Evolutionary conservation across 2,888 invertebrate species (phyloP).

Genomic region (Lathronympha strigana): DNA sequence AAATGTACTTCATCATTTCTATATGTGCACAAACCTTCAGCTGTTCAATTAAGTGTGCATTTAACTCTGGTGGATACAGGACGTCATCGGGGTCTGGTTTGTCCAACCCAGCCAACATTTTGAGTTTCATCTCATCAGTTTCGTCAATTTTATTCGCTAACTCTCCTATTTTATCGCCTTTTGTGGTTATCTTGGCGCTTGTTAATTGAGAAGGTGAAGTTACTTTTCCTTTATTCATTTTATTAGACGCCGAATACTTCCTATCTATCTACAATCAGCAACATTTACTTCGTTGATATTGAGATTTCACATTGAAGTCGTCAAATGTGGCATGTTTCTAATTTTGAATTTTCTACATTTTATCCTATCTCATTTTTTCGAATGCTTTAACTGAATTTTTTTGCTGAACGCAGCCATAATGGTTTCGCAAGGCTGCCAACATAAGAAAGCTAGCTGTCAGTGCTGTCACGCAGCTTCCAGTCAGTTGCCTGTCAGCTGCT

Average conservation of each 20-base stretch:
- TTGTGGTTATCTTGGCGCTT: slow-evolving; percentile 54
- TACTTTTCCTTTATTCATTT: slow-evolving; percentile 57
- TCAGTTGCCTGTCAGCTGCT: slow-evolving; percentile 41
- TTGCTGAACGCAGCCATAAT: slow-evolving; percentile 22
- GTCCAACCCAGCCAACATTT: slow-evolving; percentile 70
- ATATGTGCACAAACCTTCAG: slow-evolving; percentile 72
- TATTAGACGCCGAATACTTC: slow-evolving; percentile 44
- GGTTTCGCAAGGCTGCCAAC: slow-evolving; percentile 30
- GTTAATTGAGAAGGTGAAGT: slow-evolving; percentile 45
- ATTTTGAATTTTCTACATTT: slow-evolving; percentile 24
- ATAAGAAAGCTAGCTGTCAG: slow-evolving; percentile 37
- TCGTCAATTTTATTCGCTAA: slow-evolving; percentile 75
- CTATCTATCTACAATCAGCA: slow-evolving; percentile 37
- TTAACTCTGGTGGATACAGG: slow-evolving; percentile 85
- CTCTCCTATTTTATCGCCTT: slow-evolving; percentile 62
- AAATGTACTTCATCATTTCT: background rate
- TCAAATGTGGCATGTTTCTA: slow-evolving; percentile 27
- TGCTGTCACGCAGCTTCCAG: slow-evolving; percentile 43
- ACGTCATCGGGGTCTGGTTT: slow-evolving; percentile 74
- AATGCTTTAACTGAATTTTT: background rate
- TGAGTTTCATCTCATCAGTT: slow-evolving; percentile 79
- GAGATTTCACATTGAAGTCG: slow-evolving; percentile 5
- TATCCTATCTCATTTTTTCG: background rate
- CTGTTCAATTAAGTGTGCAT: slow-evolving; percentile 84
- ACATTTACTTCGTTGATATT: slow-evolving; percentile 36